Percentiles rank a stretch among this genome's conserved stretches.
Conservation (phyloP, 1,140 invertebrate species). For the Trichonephila inaurata region DNA sequence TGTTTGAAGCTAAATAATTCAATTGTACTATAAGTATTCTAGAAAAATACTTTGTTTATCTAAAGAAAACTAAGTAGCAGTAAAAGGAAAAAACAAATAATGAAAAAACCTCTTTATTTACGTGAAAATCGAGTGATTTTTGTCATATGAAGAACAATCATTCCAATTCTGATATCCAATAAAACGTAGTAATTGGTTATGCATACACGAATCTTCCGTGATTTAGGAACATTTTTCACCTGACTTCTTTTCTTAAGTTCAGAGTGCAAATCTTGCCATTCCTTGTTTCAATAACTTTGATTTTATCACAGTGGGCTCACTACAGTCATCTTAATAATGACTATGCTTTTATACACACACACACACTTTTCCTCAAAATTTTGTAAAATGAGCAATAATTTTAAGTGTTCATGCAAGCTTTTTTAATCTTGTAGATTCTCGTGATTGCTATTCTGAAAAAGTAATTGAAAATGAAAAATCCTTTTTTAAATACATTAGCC, state of each 20-base stretch:
- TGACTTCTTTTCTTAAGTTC: not conserved
- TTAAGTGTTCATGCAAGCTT: not conserved
- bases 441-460: not conserved
- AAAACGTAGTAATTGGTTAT: not conserved
- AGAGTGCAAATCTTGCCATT: not conserved
- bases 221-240: not conserved
- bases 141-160: not conserved
- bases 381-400: not conserved
- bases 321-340: not conserved
- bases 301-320: not conserved
- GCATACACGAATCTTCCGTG: not conserved
- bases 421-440: not conserved
- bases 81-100: no score
- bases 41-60: no score
- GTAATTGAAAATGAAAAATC: not conserved
- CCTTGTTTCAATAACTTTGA: not conserved
- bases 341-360: not conserved
- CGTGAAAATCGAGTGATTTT: no score
- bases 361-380: not conserved
- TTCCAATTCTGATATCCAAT: not conserved
- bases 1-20: no score
- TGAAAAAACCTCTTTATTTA: no score
- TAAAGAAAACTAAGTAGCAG: no score
- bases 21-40: no score
- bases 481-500: no score